Evolutionary conservation across 2,113 vertebrate species (phyloP).

Genomic region (Anarrhichthys ocellatus): DNA sequence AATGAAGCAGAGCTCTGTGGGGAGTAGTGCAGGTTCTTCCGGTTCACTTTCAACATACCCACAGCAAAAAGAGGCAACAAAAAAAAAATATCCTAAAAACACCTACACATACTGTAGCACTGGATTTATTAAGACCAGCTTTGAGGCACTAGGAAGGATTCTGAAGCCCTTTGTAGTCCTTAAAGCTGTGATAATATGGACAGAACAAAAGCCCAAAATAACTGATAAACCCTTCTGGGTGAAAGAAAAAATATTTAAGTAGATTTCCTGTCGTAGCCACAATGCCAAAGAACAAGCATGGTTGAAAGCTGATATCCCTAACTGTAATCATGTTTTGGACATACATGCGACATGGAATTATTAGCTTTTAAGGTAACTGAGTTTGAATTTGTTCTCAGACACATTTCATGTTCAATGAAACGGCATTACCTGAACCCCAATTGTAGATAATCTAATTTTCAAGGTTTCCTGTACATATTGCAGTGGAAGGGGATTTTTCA

Average conservation of each 20-base stretch:
- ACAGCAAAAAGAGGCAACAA: slow-evolving; percentile 59
- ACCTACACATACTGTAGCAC: slow-evolving; percentile 36
- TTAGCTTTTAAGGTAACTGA: slow-evolving; percentile 4
- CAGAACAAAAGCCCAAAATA: slow-evolving; percentile 32
- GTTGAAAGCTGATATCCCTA: slow-evolving; percentile 9
- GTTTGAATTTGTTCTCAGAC: slow-evolving; percentile 25
- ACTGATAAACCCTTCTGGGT: slow-evolving; percentile 14
- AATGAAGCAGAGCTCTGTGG: slow-evolving; percentile 62
- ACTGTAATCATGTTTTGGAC: background rate
- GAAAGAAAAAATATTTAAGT: slow-evolving; percentile 33
- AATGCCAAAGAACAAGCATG: slow-evolving; percentile 5
- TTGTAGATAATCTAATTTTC: slow-evolving; percentile 47
- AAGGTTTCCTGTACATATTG: slow-evolving; percentile 36
- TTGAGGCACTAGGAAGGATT: slow-evolving; percentile 6
- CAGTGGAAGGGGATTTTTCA: slow-evolving; percentile 30
- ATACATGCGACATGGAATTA: background rate
- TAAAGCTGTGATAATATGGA: slow-evolving; percentile 33
- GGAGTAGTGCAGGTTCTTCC: slow-evolving; percentile 83
- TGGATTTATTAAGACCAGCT: slow-evolving; percentile 36
- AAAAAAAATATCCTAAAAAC: slow-evolving; percentile 12
- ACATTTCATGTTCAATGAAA: slow-evolving; percentile 18
- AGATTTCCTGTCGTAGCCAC: slow-evolving; percentile 12
- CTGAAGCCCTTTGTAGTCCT: slow-evolving; percentile 31
- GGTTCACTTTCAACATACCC: slow-evolving; percentile 80
- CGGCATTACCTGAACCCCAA: slow-evolving; percentile 37